Percentiles rank a stretch among this genome's conserved stretches.
Evolutionary conservation across 2,888 invertebrate species (phyloP).

Genomic region (Sepiola atlantica): DNA sequence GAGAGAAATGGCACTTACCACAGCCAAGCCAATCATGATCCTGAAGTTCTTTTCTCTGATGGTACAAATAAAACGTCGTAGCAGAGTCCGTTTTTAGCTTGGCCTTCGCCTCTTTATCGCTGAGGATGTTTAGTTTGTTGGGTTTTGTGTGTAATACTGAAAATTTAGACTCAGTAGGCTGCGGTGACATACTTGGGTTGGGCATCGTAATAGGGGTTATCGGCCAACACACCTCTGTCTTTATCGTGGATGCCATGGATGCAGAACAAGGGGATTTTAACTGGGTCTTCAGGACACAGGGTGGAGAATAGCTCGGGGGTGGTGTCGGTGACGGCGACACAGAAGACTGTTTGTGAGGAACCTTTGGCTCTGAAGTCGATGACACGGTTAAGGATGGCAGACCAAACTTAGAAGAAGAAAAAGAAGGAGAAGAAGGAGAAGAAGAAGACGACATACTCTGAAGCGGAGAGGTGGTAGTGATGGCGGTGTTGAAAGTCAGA

Average conservation of each 20-base stretch:
- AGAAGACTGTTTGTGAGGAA: constrained; percentile 41
- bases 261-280: constrained; percentile 38
- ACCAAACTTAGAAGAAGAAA: constrained; percentile 33
- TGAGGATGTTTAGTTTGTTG: constrained; percentile 61
- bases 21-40: constrained; percentile 62
- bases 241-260: constrained; percentile 35
- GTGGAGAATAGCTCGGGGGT: neutral
- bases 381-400: constrained; percentile 37
- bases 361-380: constrained; percentile 24
- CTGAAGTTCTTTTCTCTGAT: constrained; percentile 61
- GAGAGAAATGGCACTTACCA: constrained; percentile 56
- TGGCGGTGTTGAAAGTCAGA: constrained; percentile 45
- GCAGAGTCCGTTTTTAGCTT: constrained; percentile 68
- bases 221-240: constrained; percentile 6
- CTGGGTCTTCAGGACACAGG: constrained; percentile 23
- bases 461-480: constrained; percentile 47
- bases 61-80: constrained; percentile 62
- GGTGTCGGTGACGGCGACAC: neutral
- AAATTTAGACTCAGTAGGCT: constrained; percentile 49
- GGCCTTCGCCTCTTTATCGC: constrained; percentile 65
- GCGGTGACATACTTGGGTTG: constrained; percentile 48
- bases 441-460: constrained; percentile 48
- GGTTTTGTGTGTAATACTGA: constrained; percentile 61
- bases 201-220: constrained; percentile 48
- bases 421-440: constrained; percentile 46